Conservation (phyloP, 2,888 invertebrate genomes). For the Patella pellucida region DNA sequence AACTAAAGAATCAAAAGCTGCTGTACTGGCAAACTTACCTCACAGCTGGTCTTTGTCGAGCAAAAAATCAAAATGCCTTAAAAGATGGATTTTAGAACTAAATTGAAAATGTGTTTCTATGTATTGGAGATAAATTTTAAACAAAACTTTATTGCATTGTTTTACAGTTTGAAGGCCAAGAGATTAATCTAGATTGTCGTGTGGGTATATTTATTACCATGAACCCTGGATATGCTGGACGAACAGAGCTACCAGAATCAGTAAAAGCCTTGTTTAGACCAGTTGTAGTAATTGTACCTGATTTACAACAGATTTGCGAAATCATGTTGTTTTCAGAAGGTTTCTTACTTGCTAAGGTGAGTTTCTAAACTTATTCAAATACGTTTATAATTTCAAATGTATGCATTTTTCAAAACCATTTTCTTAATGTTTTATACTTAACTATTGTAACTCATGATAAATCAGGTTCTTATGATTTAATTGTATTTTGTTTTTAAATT, state of each 20-base stretch:
- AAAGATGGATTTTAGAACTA: neutral
- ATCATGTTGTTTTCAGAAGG: slow-evolving; percentile 94
- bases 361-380: neutral
- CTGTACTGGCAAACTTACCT: neutral
- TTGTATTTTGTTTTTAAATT: neutral
- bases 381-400: no score
- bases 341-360: slow-evolving; percentile 87
- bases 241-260: slow-evolving; percentile 88
- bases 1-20: neutral
- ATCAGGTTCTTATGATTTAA: no score
- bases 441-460: neutral
- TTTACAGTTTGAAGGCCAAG: slow-evolving; percentile 84
- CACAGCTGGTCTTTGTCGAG: neutral
- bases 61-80: neutral
- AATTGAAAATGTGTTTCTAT: no score
- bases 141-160: neutral
- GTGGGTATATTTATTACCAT: slow-evolving; percentile 95
- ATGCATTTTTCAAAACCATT: neutral
- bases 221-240: slow-evolving; percentile 94
- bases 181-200: slow-evolving; percentile 85
- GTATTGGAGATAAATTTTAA: no score
- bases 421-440: neutral
- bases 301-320: slow-evolving; percentile 90
- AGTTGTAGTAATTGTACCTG: slow-evolving; percentile 92
- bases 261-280: slow-evolving; percentile 93